Evolutionary conservation across 2,888 invertebrate genomes (phyloP).

Genomic region (Caenorhabditis uteleia): DNA sequence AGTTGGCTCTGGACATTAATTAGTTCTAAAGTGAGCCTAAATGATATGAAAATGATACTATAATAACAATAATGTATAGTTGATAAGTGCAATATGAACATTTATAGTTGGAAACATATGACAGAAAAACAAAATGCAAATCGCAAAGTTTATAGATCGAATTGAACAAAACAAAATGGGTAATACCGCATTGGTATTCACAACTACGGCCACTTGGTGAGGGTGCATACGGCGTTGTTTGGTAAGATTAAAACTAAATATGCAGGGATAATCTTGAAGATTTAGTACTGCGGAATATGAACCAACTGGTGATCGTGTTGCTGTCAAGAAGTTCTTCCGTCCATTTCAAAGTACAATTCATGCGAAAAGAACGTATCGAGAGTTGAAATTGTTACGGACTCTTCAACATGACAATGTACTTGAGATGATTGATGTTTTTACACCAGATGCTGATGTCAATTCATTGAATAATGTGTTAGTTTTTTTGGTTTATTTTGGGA

Average conservation of each 20-base stretch:
- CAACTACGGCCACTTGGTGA: constrained; percentile 53
- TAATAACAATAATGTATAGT: no score
- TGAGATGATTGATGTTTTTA: constrained; percentile 64
- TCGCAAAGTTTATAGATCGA: constrained; percentile 75
- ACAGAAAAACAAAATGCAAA: neutral
- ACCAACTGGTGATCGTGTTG: constrained; percentile 80
- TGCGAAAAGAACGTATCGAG: constrained; percentile 89
- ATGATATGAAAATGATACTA: no score
- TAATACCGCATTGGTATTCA: constrained; percentile 50
- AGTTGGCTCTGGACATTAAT: no score
- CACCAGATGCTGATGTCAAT: constrained; percentile 54
- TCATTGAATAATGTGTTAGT: constrained; percentile 64
- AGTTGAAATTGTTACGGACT: constrained; percentile 90
- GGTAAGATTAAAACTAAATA: constrained; percentile 30
- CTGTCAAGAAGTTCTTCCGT: constrained; percentile 90
- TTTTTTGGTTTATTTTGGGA: constrained; percentile 2
- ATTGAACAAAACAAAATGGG: constrained; percentile 84
- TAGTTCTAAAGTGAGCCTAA: no score
- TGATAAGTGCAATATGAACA: no score
- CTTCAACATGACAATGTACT: constrained; percentile 99
- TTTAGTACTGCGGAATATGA: constrained; percentile 54
- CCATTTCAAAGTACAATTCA: constrained; percentile 97
- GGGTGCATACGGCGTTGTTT: constrained; percentile 60
- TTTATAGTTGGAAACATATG: neutral
- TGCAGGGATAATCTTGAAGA: neutral